Conservation (phyloP, 2,888 invertebrate species). For the Pterostichus madidus region DNA sequence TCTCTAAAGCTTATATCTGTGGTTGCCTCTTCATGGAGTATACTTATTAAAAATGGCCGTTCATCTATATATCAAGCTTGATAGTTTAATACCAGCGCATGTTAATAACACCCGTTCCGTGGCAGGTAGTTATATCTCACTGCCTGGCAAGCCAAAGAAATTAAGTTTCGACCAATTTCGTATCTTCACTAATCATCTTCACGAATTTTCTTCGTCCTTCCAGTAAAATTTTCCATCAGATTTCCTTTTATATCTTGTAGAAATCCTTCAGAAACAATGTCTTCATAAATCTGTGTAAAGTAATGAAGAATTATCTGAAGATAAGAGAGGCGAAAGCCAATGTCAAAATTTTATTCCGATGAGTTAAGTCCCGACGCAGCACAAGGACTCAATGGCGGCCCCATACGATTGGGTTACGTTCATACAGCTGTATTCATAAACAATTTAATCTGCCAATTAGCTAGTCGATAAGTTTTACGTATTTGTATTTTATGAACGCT, state of each 20-base stretch:
- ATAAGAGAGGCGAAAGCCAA: no score
- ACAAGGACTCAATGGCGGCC: constrained; percentile 30
- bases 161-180: constrained; percentile 42
- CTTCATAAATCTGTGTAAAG: no score
- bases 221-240: no score
- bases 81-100: constrained; percentile 65
- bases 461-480: constrained; percentile 73
- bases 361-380: constrained; percentile 52
- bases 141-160: constrained; percentile 46
- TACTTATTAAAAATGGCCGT: constrained; percentile 67
- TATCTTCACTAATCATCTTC: background rate
- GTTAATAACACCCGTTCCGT: constrained; percentile 64
- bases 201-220: no score
- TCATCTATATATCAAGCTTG: constrained; percentile 66
- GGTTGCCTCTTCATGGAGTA: constrained; percentile 35
- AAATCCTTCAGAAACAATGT: no score
- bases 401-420: constrained; percentile 72
- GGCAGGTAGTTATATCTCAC: constrained; percentile 67
- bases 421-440: constrained; percentile 73
- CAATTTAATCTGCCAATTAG: constrained; percentile 74
- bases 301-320: no score
- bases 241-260: no score
- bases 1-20: constrained; percentile 18
- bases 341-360: constrained; percentile 31
- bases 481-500: constrained; percentile 73